Percentiles rank a stretch among this genome's conserved stretches.
Conservation (phyloP, 2,888 invertebrate genomes). For the Bombyx huttoni region DNA sequence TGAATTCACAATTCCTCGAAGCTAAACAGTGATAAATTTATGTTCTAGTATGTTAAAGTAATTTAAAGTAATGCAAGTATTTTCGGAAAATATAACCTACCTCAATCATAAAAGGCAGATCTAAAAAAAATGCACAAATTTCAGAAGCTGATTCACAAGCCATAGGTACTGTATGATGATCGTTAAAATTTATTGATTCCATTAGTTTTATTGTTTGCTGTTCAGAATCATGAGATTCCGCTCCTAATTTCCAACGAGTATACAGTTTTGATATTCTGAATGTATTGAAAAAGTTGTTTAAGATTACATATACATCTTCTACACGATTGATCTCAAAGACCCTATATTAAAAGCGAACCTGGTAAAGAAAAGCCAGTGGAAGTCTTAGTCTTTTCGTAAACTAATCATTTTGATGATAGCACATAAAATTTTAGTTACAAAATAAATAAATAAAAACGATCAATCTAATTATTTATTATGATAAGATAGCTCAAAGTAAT, state of each 20-base stretch:
- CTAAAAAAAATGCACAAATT: slow-evolving; percentile 25
- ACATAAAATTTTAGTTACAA: too few species aligned
- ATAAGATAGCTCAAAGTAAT: too few species aligned
- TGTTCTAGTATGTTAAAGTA: background rate
- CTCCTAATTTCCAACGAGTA: slow-evolving; percentile 34
- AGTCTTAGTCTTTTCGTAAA: too few species aligned
- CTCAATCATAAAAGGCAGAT: slow-evolving; percentile 34
- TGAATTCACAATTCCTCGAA: slow-evolving; percentile 30
- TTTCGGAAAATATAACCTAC: slow-evolving; percentile 14
- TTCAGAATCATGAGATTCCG: slow-evolving; percentile 27
- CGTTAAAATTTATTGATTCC: slow-evolving; percentile 26
- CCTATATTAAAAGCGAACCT: too few species aligned
- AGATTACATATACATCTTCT: too few species aligned
- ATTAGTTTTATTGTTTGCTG: slow-evolving; percentile 13
- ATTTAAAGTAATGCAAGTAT: background rate
- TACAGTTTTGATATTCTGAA: slow-evolving; percentile 41
- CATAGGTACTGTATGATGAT: slow-evolving; percentile 32
- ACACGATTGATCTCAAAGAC: too few species aligned
- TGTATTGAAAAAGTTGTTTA: slow-evolving; percentile 2
- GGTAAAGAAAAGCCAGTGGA: too few species aligned
- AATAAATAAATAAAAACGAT: too few species aligned
- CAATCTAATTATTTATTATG: too few species aligned
- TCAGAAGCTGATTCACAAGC: slow-evolving; percentile 14
- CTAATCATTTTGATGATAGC: too few species aligned
- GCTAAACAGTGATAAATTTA: slow-evolving; percentile 18